Evolutionary conservation across 2,888 invertebrate genomes (phyloP).

Genomic region (Heliconius ethilla): DNA sequence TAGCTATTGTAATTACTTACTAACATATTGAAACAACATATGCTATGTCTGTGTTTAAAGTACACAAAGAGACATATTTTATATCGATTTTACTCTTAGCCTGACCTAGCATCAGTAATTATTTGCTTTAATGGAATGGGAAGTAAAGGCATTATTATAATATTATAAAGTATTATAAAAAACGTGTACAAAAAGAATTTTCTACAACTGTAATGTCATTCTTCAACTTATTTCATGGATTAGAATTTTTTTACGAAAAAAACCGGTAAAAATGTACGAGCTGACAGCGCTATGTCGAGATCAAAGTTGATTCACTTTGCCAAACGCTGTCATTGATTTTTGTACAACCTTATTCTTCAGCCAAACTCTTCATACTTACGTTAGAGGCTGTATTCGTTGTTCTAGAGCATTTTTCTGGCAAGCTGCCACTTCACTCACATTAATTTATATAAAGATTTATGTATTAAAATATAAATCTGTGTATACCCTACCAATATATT

Average conservation of each 20-base stretch:
- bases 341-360: slow-evolving; percentile 59
- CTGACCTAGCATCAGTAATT: not conserved
- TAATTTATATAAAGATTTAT: slow-evolving; percentile 9
- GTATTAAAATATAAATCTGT: not conserved
- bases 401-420: slow-evolving; percentile 41
- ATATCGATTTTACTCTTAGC: not conserved
- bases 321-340: slow-evolving; percentile 73
- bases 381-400: slow-evolving; percentile 35
- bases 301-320: slow-evolving; percentile 54
- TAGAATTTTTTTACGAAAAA: not conserved
- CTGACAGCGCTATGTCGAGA: slow-evolving; percentile 53
- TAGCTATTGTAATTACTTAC: not conserved
- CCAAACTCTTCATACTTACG: slow-evolving; percentile 56
- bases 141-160: not conserved
- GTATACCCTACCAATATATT: not conserved
- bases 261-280: slow-evolving; percentile 36
- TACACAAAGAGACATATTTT: not conserved
- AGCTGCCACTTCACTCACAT: slow-evolving; percentile 38
- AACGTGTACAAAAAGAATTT: not conserved
- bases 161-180: not conserved
- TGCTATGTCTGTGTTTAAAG: not conserved
- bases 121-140: not conserved
- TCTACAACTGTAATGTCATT: not conserved
- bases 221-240: not conserved
- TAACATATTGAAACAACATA: not conserved